Conservation (phyloP, 2,888 invertebrate species). For the Nephrocerus scutellatus region DNA sequence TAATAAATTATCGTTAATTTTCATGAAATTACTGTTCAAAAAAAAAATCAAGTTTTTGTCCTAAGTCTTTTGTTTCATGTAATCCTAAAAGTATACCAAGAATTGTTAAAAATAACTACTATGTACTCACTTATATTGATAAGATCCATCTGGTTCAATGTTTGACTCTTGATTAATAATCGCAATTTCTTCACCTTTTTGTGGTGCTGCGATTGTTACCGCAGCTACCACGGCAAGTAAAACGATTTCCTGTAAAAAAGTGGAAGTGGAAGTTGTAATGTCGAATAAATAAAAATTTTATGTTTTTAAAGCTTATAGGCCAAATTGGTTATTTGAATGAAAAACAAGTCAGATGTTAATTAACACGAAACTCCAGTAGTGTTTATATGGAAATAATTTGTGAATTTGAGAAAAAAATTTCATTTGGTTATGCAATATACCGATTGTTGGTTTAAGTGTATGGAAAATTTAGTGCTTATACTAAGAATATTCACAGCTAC, state of each 20-base stretch:
- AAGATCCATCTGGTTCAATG: slow-evolving; percentile 64
- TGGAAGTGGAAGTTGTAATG: slow-evolving; percentile 12
- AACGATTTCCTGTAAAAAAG: slow-evolving; percentile 35
- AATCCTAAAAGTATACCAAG: slow-evolving; percentile 25
- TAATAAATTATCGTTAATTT: slow-evolving; percentile 1
- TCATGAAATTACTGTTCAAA: too few species aligned
- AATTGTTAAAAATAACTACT: not conserved
- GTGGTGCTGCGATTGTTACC: slow-evolving; percentile 50
- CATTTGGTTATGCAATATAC: too few species aligned
- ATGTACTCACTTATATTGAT: slow-evolving; percentile 58
- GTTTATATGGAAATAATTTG: too few species aligned
- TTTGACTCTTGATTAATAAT: slow-evolving; percentile 67
- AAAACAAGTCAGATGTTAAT: too few species aligned
- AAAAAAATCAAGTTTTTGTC: slow-evolving; percentile 22
- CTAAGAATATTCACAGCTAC: too few species aligned
- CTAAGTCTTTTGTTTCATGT: slow-evolving; percentile 25
- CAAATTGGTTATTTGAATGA: too few species aligned
- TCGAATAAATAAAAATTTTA: slow-evolving; percentile 17
- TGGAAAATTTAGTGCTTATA: too few species aligned
- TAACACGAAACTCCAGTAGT: too few species aligned
- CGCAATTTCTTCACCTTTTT: slow-evolving; percentile 53
- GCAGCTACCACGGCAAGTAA: slow-evolving; percentile 35
- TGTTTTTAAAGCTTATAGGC: too few species aligned
- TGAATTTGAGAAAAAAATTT: too few species aligned
- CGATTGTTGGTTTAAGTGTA: too few species aligned